Evolutionary conservation across 2,797 vertebrate genomes (phyloP).

Genomic region (Apogon hyalosoma): DNA sequence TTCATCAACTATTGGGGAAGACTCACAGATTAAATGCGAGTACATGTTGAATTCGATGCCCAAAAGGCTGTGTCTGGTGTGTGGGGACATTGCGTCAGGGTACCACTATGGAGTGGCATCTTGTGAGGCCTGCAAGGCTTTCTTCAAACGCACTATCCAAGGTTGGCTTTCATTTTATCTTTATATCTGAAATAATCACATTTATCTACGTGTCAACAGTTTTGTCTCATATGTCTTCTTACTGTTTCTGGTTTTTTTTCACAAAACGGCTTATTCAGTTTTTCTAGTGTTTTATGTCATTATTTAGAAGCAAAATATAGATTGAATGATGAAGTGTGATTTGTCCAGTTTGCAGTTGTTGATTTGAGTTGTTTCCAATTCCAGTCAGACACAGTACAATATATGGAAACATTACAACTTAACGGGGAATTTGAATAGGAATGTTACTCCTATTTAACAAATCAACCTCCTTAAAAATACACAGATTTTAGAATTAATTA

Average conservation of each 20-base stretch:
- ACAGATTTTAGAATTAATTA: background rate
- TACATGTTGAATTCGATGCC: constrained; percentile 99
- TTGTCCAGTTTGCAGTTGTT: no score
- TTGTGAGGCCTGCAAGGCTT: constrained; percentile 97
- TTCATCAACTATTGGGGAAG: constrained; percentile 97
- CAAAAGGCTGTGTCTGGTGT: constrained; percentile 94
- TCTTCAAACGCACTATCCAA: constrained; percentile 99
- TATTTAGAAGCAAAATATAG: no score
- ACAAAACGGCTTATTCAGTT: background rate
- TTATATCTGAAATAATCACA: constrained; percentile 26
- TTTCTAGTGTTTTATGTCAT: no score
- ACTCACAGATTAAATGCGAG: constrained; percentile 99
- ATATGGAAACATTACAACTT: background rate
- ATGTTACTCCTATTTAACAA: constrained; percentile 3
- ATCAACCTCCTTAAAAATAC: constrained; percentile 13
- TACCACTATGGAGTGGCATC: no score
- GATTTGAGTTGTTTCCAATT: no score
- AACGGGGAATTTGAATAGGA: no score
- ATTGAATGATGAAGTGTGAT: no score
- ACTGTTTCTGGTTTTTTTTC: background rate
- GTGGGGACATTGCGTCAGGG: no score
- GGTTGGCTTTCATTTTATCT: constrained; percentile 87
- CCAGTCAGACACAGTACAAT: background rate
- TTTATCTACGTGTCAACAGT: background rate
- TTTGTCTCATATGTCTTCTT: background rate